Base-by-base conservation (phyloP, 2,888 invertebrate genomes). In the Nebria salina region DNA sequence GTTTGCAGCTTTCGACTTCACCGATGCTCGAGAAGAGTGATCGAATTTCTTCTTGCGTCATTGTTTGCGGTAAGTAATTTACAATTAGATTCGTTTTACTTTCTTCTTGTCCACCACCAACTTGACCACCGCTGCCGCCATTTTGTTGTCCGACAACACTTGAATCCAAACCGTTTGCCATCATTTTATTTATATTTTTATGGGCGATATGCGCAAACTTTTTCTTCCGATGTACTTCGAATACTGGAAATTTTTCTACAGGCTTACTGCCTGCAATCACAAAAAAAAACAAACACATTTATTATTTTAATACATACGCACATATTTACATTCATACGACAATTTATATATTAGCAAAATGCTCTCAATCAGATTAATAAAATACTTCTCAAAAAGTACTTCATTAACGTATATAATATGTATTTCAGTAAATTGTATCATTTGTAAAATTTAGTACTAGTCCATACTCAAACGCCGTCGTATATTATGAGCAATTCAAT, bases 21-120 rank as follows among this genome's bases (percentile, higher is more conserved):
- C 99, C 99, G 88, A 99, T 98, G 89, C 97, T 97, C 81, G 98
- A 97, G 91, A 99, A 99, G 79, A 99, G 92, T 82, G 98, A 97
- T 84, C 98, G 93, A 84, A 99, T 99, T 90, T 99, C 99, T 90
- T 99, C 99, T 91, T 99, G 99, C 81, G 98, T 98, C 99, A 99
- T 99, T 86, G 97, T 98, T 92, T 99, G 99, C 83, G 99, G 99
- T 90, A 99, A 93, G 90, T 99, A 99, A 92, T 99, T 99, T 88
- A 99, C 99, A 90, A 99, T 99, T 86, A 99, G 94, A 91, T 99
- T 99, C 86, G 99, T 99, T 92, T 97, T 96, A 87, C 96, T 97
- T 91, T 98, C 97, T 90, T 96, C 96, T 87, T 95, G 93, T 87
- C 95, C 95, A 72, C 90, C 90, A 76, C 90, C 88, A 77, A 87